phyloP scores from a whole-genome alignment of 2,888 invertebrate genomes.

The Sicus ferrugineus region DNA sequence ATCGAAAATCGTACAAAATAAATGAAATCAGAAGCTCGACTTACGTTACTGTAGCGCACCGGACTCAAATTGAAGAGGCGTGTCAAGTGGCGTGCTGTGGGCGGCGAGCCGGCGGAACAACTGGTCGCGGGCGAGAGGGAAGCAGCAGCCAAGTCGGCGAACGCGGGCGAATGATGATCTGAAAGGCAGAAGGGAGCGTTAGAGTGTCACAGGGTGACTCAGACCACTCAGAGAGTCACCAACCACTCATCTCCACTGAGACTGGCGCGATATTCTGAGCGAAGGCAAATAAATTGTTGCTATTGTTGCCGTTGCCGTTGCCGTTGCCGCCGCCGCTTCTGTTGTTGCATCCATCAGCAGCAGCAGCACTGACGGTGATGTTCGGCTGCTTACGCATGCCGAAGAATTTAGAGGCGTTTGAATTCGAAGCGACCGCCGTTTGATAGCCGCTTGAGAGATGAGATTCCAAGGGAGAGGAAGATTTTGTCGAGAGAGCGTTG shows the following conservation, averaged over 20 bases:
- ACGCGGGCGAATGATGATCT: constrained; percentile 56
- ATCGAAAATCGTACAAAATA: background rate
- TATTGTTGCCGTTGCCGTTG: constrained; percentile 57
- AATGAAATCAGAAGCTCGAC: constrained; percentile 39
- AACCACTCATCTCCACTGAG: constrained; percentile 54
- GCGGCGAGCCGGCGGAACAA: constrained; percentile 54
- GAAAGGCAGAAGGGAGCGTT: background rate
- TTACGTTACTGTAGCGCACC: constrained; percentile 60
- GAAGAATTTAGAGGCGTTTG: constrained; percentile 51
- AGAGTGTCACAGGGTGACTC: background rate
- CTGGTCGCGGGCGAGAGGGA: constrained; percentile 44
- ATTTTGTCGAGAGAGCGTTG: constrained; percentile 46
- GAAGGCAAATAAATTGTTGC: constrained; percentile 59
- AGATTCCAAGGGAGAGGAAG: constrained; percentile 56
- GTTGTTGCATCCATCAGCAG: constrained; percentile 60
- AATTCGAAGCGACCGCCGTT: constrained; percentile 35
- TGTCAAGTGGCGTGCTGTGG: constrained; percentile 57
- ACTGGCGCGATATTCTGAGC: constrained; percentile 59
- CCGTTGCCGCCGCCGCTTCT: constrained; percentile 62
- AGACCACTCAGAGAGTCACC: constrained; percentile 34
- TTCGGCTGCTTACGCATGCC: constrained; percentile 58
- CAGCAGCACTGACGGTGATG: constrained; percentile 59
- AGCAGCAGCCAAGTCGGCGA: constrained; percentile 51
- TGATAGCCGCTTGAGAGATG: too few relatives aligned
- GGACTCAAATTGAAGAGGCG: constrained; percentile 61